These are phyloP conservation scores for Drosophila melanica DNA, from an alignment of 1,140 invertebrate genomes.

Conservation along the genomic window DNA sequence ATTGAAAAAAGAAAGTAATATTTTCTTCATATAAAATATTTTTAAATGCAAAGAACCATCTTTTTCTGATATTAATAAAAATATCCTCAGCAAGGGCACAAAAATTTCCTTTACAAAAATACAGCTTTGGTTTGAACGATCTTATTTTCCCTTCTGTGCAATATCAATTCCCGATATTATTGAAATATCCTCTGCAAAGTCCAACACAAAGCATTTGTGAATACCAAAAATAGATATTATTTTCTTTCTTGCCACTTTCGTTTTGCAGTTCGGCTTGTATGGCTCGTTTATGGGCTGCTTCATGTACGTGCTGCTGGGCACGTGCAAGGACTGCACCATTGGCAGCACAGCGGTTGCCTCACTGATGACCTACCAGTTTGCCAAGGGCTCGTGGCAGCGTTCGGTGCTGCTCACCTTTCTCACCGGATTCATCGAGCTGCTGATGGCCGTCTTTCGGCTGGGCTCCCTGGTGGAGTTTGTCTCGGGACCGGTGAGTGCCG, in stretches of 20 bases:
- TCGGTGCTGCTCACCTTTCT: slow-evolving; percentile 93
- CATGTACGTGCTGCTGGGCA: slow-evolving; percentile 95
- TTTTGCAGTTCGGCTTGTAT: slow-evolving; percentile 91
- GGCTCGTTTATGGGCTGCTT: slow-evolving; percentile 96
- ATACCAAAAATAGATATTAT: no score
- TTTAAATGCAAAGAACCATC: no score
- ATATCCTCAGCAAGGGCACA: no score
- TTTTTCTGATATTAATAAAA: no score
- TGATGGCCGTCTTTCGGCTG: slow-evolving; percentile 94
- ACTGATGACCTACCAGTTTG: slow-evolving; percentile 91
- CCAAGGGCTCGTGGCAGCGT: slow-evolving; percentile 89
- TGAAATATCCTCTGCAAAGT: no score
- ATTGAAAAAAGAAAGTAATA: no score
- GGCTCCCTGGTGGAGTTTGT: slow-evolving; percentile 97
- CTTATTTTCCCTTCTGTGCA: no score
- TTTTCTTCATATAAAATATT: no score
- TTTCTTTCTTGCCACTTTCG: not conserved
- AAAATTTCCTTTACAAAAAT: no score
- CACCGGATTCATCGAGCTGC: slow-evolving; percentile 90
- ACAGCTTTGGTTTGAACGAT: no score
- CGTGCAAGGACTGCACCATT: slow-evolving; percentile 95
- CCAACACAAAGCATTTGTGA: no score
- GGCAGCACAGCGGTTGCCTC: slow-evolving; percentile 95
- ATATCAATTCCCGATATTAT: no score
- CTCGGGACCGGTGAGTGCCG: slow-evolving; percentile 95